phyloP scores from a whole-genome alignment of 2,113 vertebrate genomes.

The Archilochus colubris region DNA sequence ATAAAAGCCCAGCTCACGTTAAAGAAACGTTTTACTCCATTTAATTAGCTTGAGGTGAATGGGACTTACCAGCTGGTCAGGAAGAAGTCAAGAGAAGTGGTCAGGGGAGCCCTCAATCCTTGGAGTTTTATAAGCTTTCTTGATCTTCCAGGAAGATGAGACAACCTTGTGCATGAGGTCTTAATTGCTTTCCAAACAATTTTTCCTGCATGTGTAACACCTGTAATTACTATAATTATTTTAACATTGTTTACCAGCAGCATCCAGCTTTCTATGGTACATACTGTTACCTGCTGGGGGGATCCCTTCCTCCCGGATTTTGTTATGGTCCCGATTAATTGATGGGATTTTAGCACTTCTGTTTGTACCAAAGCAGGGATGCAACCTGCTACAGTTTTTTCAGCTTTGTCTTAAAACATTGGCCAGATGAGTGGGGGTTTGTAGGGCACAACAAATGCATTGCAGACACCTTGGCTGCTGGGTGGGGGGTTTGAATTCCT shows the following conservation, averaged over 20 bases:
- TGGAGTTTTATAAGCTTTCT: conserved; percentile 28
- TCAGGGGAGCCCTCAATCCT: background rate
- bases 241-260: background rate
- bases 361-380: accelerated
- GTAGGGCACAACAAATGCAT: accelerated
- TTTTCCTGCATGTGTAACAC: conserved; percentile 30
- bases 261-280: background rate
- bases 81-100: background rate
- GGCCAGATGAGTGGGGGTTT: background rate
- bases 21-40: accelerated
- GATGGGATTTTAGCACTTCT: background rate
- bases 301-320: background rate
- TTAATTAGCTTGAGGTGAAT: background rate
- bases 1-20: accelerated
- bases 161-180: background rate
- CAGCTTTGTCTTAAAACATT: background rate
- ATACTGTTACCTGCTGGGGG: background rate
- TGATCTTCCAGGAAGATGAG: conserved; percentile 21
- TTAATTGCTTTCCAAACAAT: conserved; percentile 25
- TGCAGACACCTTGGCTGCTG: background rate
- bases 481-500: background rate
- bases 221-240: conserved; percentile 29
- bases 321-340: background rate
- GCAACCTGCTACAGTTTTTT: background rate
- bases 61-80: background rate